Base-by-base conservation (phyloP, 2,888 invertebrate genomes). In the Sarcophaga subvicina region DNA sequence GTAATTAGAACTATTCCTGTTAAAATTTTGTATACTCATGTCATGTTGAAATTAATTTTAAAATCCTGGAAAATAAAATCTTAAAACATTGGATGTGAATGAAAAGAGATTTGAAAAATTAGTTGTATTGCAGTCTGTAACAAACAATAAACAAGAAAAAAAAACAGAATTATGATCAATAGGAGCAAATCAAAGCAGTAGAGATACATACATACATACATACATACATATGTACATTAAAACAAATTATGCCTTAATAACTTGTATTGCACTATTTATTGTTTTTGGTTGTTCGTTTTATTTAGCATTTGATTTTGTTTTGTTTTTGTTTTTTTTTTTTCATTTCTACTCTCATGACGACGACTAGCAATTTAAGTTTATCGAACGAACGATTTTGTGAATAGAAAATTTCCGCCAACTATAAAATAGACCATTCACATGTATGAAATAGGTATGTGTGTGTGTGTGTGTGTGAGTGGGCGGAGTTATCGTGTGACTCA, bases 401-500 rank as follows among this genome's bases (percentile, higher is more conserved):
- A 79, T 73, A 69, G 64, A 82, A 82, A 77, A 63, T 82, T 84
- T 78, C 79, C 20, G 45, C 75, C 75, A 80, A 75, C 78, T 87
- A 79, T 73, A 78, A 80, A 72, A 66, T 37, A 25, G 63, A 22
- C 11, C 37, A 64, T 75, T 59, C 64, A 71, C 54, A 60, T 71
- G 49, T 70, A 69, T 72, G 45, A 47, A 54, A 54, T 54, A 22
- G 22, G 59, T 54, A 59, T 37, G 1, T 6, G 54, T 60, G 10
- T 70, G n/a, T 14, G 49, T 70, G 17, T 71, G 17, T 64, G 47
- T 83, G 70, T 70, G 64, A 66, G 79, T 84, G 85, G 80, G 78
- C 86, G 77, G 77, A 84, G 87, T 83, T 88, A 69, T 88, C 88
- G 88, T 76, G 12, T 79, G 79, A 82, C 66, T 78, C 83, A 85